Evolutionary conservation across 2,113 vertebrate genomes (phyloP).

Genomic region (Menura novaehollandiae): DNA sequence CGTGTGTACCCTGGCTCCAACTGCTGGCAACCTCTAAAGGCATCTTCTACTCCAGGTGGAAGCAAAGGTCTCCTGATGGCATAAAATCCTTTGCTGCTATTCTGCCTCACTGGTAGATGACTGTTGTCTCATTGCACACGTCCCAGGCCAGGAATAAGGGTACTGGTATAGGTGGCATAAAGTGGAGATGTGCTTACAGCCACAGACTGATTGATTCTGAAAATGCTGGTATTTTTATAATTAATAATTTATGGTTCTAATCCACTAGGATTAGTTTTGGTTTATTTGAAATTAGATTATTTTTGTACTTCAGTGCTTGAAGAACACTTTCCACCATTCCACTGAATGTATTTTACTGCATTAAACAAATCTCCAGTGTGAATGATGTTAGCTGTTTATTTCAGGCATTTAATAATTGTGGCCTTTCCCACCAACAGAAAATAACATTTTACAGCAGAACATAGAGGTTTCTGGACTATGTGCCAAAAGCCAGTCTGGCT

Average conservation of each 20-base stretch:
- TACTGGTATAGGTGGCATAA: neutral
- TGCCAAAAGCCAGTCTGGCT: neutral
- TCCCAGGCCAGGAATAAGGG: neutral
- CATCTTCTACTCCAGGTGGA: neutral
- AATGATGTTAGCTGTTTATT: neutral
- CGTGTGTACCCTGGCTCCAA: neutral
- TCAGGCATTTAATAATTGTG: neutral
- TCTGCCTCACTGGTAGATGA: neutral
- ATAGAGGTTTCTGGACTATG: neutral
- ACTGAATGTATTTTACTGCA: neutral
- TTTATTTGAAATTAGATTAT: neutral
- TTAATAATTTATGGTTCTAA: neutral
- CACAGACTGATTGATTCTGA: neutral
- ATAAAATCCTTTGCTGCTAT: neutral
- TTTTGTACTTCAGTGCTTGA: neutral
- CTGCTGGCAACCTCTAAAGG: neutral
- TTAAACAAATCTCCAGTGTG: neutral
- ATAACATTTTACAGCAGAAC: neutral
- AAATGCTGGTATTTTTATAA: neutral
- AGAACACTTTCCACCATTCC: neutral
- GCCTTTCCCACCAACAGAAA: neutral
- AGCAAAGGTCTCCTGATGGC: neutral
- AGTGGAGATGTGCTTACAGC: neutral
- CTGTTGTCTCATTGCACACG: accelerated
- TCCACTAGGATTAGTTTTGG: neutral